Evolutionary conservation across 2,113 vertebrate genomes (phyloP), one percentile per base, ranked within the genome.

Genomic region (Antechinus stuartii): DNA sequence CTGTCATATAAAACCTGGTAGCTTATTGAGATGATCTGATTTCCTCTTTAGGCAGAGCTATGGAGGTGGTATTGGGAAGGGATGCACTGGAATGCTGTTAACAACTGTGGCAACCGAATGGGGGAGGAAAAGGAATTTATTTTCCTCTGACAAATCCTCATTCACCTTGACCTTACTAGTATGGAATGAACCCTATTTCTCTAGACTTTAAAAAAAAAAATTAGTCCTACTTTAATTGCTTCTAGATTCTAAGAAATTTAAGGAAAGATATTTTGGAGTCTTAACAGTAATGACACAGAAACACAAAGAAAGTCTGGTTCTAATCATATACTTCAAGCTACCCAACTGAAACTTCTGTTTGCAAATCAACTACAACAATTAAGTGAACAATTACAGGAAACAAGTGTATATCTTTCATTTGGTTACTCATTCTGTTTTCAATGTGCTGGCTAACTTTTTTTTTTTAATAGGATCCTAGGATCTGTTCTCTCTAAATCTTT

Each of bases 91-190:
- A 42, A 84, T 84, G 68, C 68, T 84, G n/a, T 84, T 84, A 84
- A 84, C n/a, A 84, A 42, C 68, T 42, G n/a, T 84, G 68, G 19
- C 19, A 84, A 84, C 7, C 68, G 90, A 93, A 25, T 56, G 50
- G n/a, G 50, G 90, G 50, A 92, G 49, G 68, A 93, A n/a, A 16
- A 94, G 57, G 53, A 93, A 56, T 76, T 25, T 52, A 6, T 57
- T 93, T 94, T 57, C n/a, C 8, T 54, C 94, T 47, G 54, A 91
- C 54, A 90, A n/a, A 26, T 84, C 68, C 54, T 90, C 47, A 93
- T 61, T 95, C 61, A 61, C 89, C 27, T 94, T 92, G 91, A 42
- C n/a, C 92, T 91, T 30, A 2, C 84, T 35, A 96, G 25, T 35
- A 47, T 22, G 52, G 68, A 46, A 56, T 0, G 30, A 35, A 90